Base-by-base conservation (phyloP, 2,797 vertebrate genomes). In the Oryzias dopingdopingensis region DNA sequence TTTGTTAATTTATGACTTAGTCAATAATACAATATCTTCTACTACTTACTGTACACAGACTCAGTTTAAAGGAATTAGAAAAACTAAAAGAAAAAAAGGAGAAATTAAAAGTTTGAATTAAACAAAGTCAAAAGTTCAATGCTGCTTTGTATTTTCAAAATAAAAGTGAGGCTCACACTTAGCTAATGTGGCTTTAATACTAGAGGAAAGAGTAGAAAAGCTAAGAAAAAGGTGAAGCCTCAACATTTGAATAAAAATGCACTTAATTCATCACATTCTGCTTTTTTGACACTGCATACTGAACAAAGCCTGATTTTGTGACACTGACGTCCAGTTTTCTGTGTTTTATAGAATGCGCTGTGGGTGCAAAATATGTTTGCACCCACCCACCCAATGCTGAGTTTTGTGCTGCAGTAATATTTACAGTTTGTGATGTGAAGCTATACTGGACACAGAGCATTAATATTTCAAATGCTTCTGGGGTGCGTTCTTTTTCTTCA, bases 391-490 rank as follows among this genome's bases (percentile, higher is more conserved):
- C 32, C 8, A 4, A 43, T 40, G n/a, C 59, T 37, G 22, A 44
- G 42, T 42, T 56, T 32, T 26, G 40, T 42, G 42, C 44, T 13
- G 49, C 44, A 60, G 56, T 49, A 51, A 26, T 37, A 64, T 65
- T 62, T 42, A 44, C 14, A 46, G 7, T 58, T 46, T 4, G 4
- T n/a, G 6, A 15, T 41, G 42, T 52, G 53, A 74, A 42, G 26
- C 53, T 8, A 54, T 16, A 54, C 42, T 52, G 56, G 4, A 46
- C 44, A 40, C 29, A 16, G 4, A 42, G 55, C 29, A 50, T 79
- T 23, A 76, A 60, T 71, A 74, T 76, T 79, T 82, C 18, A 79
- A 54, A 51, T 18, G 52, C 24, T 64, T 65, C 65, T 54, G 16
- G 49, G 37, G 13, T 41, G 8, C 16, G 17, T 43, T 56, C 13